Percentiles rank a stretch among this genome's conserved stretches.
These are phyloP conservation scores for Crenuchus spilurus DNA, from an alignment of 2,797 vertebrate species.

Conservation along the genomic window DNA sequence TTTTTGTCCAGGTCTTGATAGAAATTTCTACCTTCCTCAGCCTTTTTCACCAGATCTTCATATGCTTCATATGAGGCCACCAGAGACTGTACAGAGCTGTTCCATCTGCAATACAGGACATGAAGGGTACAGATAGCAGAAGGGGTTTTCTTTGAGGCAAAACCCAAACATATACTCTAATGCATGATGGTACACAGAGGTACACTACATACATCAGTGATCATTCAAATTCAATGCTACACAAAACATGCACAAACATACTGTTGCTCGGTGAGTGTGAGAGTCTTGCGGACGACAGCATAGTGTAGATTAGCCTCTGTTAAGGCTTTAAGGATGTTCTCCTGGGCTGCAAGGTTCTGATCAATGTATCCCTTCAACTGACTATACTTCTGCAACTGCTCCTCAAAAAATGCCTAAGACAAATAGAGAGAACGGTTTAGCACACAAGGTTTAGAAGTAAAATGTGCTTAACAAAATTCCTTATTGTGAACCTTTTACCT, in stretches of 20 bases:
- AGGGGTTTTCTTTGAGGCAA: no score
- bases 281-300: constrained; percentile 68
- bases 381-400: constrained; percentile 86
- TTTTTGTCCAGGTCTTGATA: constrained; percentile 85
- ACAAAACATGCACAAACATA: constrained; percentile 19
- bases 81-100: constrained; percentile 78
- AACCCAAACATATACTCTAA: neutral
- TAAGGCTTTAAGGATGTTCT: constrained; percentile 83
- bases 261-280: constrained; percentile 70
- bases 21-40: constrained; percentile 84
- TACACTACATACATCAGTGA: neutral
- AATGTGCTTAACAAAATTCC: neutral
- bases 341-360: constrained; percentile 85
- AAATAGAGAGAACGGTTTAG: neutral
- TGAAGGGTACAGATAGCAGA: constrained; percentile 1
- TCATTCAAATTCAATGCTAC: neutral
- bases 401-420: constrained; percentile 80
- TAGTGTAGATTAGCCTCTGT: constrained; percentile 83
- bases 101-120: constrained; percentile 74
- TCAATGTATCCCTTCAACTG: constrained; percentile 84
- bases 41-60: constrained; percentile 86
- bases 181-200: neutral
- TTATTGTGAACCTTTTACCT: constrained; percentile 64
- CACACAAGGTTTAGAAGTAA: neutral
- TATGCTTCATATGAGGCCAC: constrained; percentile 85